Evolutionary conservation across 1,140 invertebrate species (phyloP), one percentile per base, ranked within the genome.

Genomic region (Ooceraea biroi): DNA sequence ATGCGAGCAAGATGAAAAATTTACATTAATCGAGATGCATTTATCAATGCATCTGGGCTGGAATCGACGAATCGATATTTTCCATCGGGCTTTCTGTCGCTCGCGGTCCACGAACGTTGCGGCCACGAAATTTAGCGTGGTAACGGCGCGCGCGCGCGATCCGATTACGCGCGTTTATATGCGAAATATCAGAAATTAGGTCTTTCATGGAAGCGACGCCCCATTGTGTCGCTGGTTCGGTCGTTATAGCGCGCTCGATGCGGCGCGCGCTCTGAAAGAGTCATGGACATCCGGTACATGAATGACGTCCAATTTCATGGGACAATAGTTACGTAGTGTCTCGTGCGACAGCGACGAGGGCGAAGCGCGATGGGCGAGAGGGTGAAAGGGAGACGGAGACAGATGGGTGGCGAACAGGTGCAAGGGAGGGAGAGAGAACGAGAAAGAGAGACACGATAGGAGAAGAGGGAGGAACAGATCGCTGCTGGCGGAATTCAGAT

Each of bases 251-350:
- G 65, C 41, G 57, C 60, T 58, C 72, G 84, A 76, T 61, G 84
- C 55, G 82, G 65, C 30, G 60, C 30, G 66, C 44, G 19, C 66
- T 41, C 82, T 84, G 88, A 83, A 89, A 89, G 85, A 89, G 88
- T 89, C 87, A 89, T 89, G 88, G 88, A 89, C 82, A 87, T 89
- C 73, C 85, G 83, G 83, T 85, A 90, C 89, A 83, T 88, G 90
- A 91, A 91, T 91, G 90, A 91, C 89, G 90, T 91, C 78, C 90
- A 91, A 91, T 91, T 91, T 91, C 90, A 91, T 91, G 90, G 90
- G 88, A 89, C 90, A 91, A 89, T 90, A 86, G 90, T 83, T 88
- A 89, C 88, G 88, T 61, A 69, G 82, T 86, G 73, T 78, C 72
- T 68, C 83, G 60, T 50, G 61, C 71, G 83, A 85, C 76, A 69